These are phyloP conservation scores for Hololepta plana DNA, from an alignment of 2,888 invertebrate species.

Conservation along the genomic window DNA sequence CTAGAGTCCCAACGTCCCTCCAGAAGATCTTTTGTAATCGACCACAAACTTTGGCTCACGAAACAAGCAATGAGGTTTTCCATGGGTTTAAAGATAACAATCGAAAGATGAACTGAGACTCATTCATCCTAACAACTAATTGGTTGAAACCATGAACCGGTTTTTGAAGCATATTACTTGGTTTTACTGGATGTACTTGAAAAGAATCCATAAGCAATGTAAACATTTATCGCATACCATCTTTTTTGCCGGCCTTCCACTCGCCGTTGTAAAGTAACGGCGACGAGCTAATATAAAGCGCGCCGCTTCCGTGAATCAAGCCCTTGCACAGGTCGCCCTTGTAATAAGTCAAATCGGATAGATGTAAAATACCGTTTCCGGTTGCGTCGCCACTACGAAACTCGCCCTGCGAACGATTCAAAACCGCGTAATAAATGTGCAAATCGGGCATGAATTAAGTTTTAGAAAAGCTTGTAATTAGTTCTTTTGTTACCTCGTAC, in stretches of 20 bases:
- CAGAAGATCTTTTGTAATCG: too few species aligned
- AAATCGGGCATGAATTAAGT: too few species aligned
- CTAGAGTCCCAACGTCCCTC: too few species aligned
- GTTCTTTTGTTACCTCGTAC: conserved; percentile 28
- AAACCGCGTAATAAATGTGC: conserved; percentile 1
- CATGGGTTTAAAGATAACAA: too few species aligned
- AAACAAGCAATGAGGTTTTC: too few species aligned
- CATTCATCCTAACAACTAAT: too few species aligned
- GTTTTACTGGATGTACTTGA: conserved; percentile 1
- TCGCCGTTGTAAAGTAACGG: conserved; percentile 23
- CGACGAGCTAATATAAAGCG: conserved; percentile 15
- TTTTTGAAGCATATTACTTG: too few species aligned
- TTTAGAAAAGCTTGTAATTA: too few species aligned
- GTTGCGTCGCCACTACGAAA: conserved; percentile 35
- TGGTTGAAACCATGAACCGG: too few species aligned
- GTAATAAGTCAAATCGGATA: conserved; percentile 38
- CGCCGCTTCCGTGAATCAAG: conserved; percentile 29
- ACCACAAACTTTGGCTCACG: too few species aligned
- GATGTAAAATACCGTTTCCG: conserved; percentile 34
- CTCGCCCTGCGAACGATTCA: conserved; percentile 28
- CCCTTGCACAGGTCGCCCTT: conserved; percentile 38
- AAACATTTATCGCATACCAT: conserved; percentile 15
- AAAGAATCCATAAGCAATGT: background rate
- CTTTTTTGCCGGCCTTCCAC: conserved; percentile 24
- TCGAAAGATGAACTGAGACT: too few species aligned